phyloP scores from a whole-genome alignment of 2,888 invertebrate species.

The Rhogogaster chlorosoma region DNA sequence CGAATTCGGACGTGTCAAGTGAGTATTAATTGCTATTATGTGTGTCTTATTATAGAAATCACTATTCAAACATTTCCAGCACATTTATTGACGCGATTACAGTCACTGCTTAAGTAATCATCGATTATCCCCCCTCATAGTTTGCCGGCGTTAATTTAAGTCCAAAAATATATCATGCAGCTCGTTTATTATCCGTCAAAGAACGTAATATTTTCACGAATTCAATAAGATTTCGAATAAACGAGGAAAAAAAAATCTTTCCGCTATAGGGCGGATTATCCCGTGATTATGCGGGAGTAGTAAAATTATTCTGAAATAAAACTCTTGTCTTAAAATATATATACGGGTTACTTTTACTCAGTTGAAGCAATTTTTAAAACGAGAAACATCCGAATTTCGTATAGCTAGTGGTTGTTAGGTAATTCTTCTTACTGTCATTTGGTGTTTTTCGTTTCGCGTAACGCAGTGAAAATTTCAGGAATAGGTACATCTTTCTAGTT shows the following conservation, averaged over 20 bases:
- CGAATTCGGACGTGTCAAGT: constrained; percentile 92
- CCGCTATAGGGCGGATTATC: neutral
- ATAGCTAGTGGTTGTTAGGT: no score
- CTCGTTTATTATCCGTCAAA: neutral
- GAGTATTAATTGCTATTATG: constrained; percentile 74
- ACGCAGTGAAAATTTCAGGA: no score
- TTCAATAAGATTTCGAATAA: no score
- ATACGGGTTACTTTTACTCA: neutral
- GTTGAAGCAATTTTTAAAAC: neutral
- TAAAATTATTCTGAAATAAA: no score
- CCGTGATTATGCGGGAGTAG: no score
- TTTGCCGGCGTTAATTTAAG: neutral
- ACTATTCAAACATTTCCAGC: neutral
- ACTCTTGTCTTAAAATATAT: neutral
- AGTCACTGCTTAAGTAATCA: neutral
- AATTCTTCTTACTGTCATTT: no score
- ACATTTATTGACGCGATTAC: neutral
- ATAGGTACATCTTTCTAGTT: neutral
- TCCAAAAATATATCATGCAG: neutral
- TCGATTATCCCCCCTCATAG: neutral
- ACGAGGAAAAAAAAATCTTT: no score
- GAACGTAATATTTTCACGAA: neutral
- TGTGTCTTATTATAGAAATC: neutral
- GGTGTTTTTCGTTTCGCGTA: no score
- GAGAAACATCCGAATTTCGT: no score